A percentile compares a stretch with the other conserved stretches of the same genome.
phyloP scores from a whole-genome alignment of 2,797 vertebrate genomes.

The Morelia viridis region DNA sequence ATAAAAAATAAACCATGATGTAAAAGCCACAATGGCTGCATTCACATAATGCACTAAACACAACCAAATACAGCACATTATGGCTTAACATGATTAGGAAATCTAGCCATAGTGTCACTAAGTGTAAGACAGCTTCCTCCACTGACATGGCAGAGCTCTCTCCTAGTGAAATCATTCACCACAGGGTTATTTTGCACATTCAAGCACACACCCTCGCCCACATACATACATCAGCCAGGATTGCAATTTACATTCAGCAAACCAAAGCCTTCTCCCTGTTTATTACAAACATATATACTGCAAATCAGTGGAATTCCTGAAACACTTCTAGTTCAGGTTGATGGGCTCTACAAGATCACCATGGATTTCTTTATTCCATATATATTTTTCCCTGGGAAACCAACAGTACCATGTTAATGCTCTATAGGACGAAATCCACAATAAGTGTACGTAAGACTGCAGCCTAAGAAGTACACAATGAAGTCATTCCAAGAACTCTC shows the following conservation, averaged over 20 bases:
- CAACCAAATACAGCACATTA: background rate
- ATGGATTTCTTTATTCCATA: background rate
- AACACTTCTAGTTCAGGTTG: background rate
- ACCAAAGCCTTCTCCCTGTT: background rate
- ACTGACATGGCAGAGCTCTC: background rate
- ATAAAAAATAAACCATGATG: background rate
- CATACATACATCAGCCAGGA: background rate
- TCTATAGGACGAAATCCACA: background rate
- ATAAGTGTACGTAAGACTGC: background rate
- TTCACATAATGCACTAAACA: background rate
- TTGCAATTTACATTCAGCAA: too few relatives aligned
- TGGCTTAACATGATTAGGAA: background rate
- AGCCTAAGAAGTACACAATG: background rate
- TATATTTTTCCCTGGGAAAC: background rate
- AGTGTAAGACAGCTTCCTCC: background rate
- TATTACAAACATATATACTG: background rate
- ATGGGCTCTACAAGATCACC: background rate
- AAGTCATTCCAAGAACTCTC: background rate
- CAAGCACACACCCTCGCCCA: background rate
- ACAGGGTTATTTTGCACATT: background rate
- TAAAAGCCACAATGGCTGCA: background rate
- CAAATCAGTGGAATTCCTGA: background rate
- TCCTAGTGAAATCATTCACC: background rate
- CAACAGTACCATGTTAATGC: background rate
- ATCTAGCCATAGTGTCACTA: background rate